Base-by-base conservation (phyloP, 2,113 vertebrate species). In the Ptychochromis oligacanthus region DNA sequence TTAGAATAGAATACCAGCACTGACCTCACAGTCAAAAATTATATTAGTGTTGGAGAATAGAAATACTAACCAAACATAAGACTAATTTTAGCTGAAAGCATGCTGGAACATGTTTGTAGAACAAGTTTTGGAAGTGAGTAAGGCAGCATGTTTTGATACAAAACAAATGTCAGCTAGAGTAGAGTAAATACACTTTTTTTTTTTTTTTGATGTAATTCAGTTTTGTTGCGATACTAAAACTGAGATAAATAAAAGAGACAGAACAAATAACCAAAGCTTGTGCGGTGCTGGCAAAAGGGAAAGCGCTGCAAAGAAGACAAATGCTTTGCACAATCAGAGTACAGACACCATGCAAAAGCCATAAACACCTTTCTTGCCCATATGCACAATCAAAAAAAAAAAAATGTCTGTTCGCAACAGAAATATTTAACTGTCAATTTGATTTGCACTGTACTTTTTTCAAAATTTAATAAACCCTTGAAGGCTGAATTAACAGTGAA, bases 121-220 rank as follows among this genome's bases (percentile, higher is more conserved):
- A 0, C 43, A 31, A 0, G 0, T 28, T 8, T 5, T 31, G 43
- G 65, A 72, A 1, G 6, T 3, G 17, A 72, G 13, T 26, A 3
- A 31, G 26, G 17, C 26, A 20, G 4, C 40, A 54, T 40, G 12
- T 81, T 74, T 8, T 36, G 58, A 75, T 26, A 17, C 15, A 22
- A 82, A 75, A 62, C 24, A 76, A 55, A 62, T 9, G 28, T 56
- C 54, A 56, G 36, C 24, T 31, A 1, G 43, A 65, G 28, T 1
- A 31, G 17, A 65, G 36, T 60, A 56, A 55, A 55, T 43, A 10
- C 6, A 28, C 58, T 24, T 52, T 0, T 20, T 31, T 43, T 52
- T 40, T 43, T 58, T 26, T 26, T 11, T 40, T 31, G 17, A 52
- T 0, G 24, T 12, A 0, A 20, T 70, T 59, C 28, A 22, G 26